phyloP scores from a whole-genome alignment of 2,113 vertebrate genomes.

The Plecturocebus donacophilus region DNA sequence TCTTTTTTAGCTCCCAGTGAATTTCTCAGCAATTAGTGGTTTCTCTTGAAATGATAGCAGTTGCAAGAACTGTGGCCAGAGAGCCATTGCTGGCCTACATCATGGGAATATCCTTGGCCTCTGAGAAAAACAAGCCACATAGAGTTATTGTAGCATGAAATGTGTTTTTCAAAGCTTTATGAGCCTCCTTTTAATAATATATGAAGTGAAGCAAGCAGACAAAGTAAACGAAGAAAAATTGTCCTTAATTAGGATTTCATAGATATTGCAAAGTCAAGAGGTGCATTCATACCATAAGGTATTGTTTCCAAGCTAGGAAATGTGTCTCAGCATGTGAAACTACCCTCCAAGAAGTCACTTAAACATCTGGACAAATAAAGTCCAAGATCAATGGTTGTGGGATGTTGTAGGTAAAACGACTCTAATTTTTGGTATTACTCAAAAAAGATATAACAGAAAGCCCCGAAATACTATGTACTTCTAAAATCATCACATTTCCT shows the following conservation, averaged over 20 bases:
- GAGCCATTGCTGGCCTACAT: background rate
- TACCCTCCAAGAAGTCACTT: background rate
- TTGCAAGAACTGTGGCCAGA: slow-evolving; percentile 17
- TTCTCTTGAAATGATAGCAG: slow-evolving; percentile 63
- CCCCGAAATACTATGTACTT: background rate
- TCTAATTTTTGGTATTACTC: background rate
- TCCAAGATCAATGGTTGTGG: background rate
- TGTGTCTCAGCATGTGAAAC: background rate
- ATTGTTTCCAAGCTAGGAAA: background rate
- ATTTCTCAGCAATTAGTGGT: slow-evolving; percentile 75
- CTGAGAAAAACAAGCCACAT: background rate
- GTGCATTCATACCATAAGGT: background rate
- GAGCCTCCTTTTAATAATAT: background rate
- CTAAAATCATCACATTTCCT: background rate
- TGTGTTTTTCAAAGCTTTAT: background rate
- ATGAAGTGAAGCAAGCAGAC: slow-evolving; percentile 34
- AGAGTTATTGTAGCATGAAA: background rate
- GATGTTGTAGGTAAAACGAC: background rate
- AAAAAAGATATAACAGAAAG: background rate
- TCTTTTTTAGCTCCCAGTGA: slow-evolving; percentile 62
- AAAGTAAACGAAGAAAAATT: background rate
- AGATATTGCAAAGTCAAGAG: background rate
- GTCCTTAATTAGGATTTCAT: background rate
- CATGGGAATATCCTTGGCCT: background rate
- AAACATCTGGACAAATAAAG: background rate